phyloP scores from a whole-genome alignment of 1,140 invertebrate species.

The Drosophila grimshawi region DNA sequence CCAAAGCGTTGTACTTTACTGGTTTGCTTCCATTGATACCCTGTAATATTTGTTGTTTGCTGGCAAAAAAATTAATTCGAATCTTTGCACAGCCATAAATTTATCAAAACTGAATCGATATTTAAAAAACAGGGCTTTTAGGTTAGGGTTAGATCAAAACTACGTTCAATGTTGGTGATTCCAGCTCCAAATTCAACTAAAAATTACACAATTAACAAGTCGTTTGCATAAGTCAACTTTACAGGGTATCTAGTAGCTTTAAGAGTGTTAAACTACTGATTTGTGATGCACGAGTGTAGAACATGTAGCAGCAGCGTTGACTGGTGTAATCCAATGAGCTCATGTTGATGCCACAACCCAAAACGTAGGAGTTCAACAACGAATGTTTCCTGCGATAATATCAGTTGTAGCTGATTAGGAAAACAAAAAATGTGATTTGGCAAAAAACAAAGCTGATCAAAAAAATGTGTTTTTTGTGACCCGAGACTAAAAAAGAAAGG shows the following conservation, averaged over 20 bases:
- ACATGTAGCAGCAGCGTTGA: neutral
- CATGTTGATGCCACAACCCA: neutral
- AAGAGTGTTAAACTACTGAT: neutral
- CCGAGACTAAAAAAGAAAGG: neutral
- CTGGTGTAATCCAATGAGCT: constrained; percentile 15
- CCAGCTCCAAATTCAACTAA: too few species aligned
- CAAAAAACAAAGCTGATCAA: neutral
- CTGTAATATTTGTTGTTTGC: neutral
- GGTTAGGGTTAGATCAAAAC: too few species aligned
- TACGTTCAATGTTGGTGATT: too few species aligned
- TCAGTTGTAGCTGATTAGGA: neutral
- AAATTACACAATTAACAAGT: too few species aligned
- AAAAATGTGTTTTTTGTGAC: too few species aligned
- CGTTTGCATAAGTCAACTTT: too few species aligned
- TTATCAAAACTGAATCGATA: too few species aligned
- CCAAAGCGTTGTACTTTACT: neutral
- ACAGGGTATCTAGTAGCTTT: constrained; percentile 1
- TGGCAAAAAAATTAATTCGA: too few species aligned
- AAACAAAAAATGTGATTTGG: neutral
- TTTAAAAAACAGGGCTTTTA: too few species aligned
- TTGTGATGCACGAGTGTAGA: neutral
- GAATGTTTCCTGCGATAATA: neutral
- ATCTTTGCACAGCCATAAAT: too few species aligned
- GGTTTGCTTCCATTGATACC: neutral
- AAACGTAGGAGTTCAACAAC: neutral